phyloP scores from a whole-genome alignment of 2,797 vertebrate genomes.

The Vipera ursinii region DNA sequence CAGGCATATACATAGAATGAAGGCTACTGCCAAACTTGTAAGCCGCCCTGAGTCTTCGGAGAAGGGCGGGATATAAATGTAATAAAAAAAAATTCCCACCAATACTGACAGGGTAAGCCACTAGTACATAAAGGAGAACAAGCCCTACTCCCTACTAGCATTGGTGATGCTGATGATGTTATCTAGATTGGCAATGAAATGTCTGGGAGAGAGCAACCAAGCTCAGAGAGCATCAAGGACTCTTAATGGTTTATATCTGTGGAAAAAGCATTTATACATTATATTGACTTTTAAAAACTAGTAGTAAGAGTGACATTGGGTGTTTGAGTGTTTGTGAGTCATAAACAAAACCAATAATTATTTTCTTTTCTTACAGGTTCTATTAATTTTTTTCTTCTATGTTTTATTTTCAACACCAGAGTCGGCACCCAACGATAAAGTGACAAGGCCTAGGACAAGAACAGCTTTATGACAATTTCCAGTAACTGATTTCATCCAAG shows the following conservation, averaged over 20 bases:
- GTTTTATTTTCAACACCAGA: background rate
- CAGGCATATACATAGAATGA: too few species aligned
- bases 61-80: too few species aligned
- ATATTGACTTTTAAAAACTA: background rate
- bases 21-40: too few species aligned
- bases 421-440: background rate
- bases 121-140: background rate
- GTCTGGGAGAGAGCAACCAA: background rate
- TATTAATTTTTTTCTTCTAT: background rate
- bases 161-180: background rate
- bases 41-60: too few species aligned
- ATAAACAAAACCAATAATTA: background rate
- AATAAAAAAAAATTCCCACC: too few species aligned
- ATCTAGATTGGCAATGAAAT: background rate
- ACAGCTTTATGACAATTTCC: background rate
- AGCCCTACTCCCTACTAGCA: background rate
- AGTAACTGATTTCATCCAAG: background rate
- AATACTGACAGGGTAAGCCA: background rate
- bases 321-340: background rate
- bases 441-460: background rate
- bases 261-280: background rate
- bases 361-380: background rate
- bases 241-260: background rate
- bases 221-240: background rate
- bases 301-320: background rate